phyloP scores from a whole-genome alignment of 2,113 vertebrate genomes.

The Sterrhoptilus dennistouni region DNA sequence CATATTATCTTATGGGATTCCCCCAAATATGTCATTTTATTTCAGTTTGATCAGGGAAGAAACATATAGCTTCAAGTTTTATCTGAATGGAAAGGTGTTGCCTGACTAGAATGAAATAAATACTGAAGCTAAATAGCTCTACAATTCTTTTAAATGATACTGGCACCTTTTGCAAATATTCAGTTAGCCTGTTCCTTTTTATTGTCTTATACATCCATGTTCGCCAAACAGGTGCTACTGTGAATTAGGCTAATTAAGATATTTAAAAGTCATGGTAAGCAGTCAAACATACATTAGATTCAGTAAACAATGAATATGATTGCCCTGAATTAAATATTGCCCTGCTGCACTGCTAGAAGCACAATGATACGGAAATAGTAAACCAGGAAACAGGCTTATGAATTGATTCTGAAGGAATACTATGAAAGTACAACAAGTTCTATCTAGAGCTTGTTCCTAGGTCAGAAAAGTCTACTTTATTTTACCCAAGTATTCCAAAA shows the following conservation, averaged over 20 bases:
- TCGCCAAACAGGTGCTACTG: neutral
- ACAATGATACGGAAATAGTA: neutral
- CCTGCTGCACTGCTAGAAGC: neutral
- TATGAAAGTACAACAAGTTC: neutral
- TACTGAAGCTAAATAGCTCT: neutral
- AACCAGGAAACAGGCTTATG: neutral
- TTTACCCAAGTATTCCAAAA: neutral
- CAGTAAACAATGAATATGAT: neutral
- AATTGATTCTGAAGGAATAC: neutral
- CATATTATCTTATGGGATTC: neutral
- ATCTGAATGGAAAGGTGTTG: neutral
- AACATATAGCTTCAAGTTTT: neutral
- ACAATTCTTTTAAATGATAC: neutral
- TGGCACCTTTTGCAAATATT: neutral
- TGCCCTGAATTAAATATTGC: neutral
- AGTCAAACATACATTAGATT: neutral
- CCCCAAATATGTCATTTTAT: neutral
- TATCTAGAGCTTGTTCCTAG: neutral
- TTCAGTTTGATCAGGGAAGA: neutral
- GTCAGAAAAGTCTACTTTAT: neutral
- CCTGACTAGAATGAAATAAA: neutral
- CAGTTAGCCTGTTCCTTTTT: neutral
- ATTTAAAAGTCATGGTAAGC: neutral
- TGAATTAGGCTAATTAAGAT: neutral
- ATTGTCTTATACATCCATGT: neutral